These are phyloP conservation scores for Palythoa heliodiscus DNA, from an alignment of 92 coral and sea anemone genomes.

Conservation along the genomic window DNA sequence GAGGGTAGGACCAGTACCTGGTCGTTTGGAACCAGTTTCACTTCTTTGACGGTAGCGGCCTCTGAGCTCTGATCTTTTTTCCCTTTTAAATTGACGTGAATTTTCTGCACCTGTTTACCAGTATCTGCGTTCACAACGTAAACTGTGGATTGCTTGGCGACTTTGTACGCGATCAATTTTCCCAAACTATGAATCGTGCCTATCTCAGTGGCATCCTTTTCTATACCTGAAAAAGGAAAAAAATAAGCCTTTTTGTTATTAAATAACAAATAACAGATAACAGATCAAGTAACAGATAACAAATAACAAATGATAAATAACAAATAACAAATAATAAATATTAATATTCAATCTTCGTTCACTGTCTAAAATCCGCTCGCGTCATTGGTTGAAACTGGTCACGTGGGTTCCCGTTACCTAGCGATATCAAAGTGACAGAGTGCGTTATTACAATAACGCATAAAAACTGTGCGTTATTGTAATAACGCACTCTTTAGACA, in stretches of 20 bases:
- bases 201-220: conserved; percentile 59
- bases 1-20: conserved; percentile 81
- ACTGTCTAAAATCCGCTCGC: too few relatives aligned
- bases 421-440: too few relatives aligned
- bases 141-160: conserved; percentile 63
- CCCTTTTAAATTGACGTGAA: conserved; percentile 58
- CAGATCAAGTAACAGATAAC: too few relatives aligned
- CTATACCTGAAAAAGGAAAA: conserved; percentile 11
- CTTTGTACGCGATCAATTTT: conserved; percentile 67
- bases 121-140: conserved; percentile 70
- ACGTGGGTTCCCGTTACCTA: too few relatives aligned
- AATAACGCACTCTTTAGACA: too few relatives aligned
- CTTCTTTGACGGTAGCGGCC: conserved; percentile 56
- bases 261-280: too few relatives aligned
- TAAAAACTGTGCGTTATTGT: too few relatives aligned
- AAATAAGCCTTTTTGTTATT: background rate
- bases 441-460: too few relatives aligned
- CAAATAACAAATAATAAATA: too few relatives aligned
- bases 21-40: conserved; percentile 65
- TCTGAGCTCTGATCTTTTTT: conserved; percentile 38
- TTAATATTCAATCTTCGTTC: too few relatives aligned
- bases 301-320: too few relatives aligned
- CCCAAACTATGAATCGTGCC: conserved; percentile 81
- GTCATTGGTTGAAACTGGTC: too few relatives aligned
- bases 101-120: conserved; percentile 78